Evolutionary conservation across 1,140 invertebrate genomes (phyloP).

Genomic region (Lysiphlebus fabarum): DNA sequence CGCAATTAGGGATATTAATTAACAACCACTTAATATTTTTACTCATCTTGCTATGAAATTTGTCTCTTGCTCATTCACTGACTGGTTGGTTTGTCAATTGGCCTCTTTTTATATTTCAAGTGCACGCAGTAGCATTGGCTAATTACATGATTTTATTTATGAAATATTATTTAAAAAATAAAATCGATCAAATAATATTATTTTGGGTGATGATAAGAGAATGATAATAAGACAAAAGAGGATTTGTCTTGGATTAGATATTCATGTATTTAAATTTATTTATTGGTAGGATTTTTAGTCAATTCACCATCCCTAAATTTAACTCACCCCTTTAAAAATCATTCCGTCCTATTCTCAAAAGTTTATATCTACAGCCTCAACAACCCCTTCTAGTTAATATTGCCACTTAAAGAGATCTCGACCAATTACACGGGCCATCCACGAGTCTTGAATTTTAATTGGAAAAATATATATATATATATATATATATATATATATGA

Average conservation of each 20-base stretch:
- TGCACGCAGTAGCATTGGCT: constrained; percentile 28
- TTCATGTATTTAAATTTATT: constrained; percentile 56
- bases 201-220: not conserved
- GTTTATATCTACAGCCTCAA: constrained; percentile 5
- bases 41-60: constrained; percentile 9
- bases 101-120: constrained; percentile 21
- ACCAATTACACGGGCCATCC: constrained; percentile 50
- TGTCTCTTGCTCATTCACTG: too few species aligned
- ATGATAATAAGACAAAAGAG: constrained; percentile 10
- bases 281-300: constrained; percentile 50
- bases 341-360: constrained; percentile 1
- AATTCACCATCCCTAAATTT: constrained; percentile 8
- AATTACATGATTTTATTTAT: constrained; percentile 33
- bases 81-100: constrained; percentile 2
- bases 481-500: too few species aligned
- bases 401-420: constrained; percentile 51
- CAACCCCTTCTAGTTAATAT: constrained; percentile 53
- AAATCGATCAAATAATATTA: constrained; percentile 24
- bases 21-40: constrained; percentile 43
- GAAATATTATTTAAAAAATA: too few species aligned
- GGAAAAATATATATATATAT: too few species aligned
- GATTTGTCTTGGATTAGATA: constrained; percentile 36
- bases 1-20: constrained; percentile 56
- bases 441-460: constrained; percentile 53
- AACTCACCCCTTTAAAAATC: constrained; percentile 20